Percentiles rank a stretch among this genome's conserved stretches.
Conservation (phyloP, 2,113 vertebrate species). For the Smithornis capensis region DNA sequence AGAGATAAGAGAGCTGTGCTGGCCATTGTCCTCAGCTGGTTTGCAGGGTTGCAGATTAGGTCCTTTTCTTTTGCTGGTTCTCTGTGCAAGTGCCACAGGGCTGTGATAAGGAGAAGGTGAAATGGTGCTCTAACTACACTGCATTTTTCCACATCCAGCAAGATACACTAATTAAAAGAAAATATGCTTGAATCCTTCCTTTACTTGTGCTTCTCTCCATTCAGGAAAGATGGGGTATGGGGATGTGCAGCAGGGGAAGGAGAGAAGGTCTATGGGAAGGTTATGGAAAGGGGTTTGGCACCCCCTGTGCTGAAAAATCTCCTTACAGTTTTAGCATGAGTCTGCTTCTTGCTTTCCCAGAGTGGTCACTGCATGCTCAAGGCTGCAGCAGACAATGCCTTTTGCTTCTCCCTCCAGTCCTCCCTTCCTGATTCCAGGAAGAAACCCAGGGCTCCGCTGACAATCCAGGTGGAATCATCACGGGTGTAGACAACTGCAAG, state of each 20-base stretch:
- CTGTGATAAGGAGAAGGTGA: background rate
- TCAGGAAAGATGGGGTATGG: background rate
- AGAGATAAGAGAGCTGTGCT: conserved; percentile 1
- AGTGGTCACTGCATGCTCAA: background rate
- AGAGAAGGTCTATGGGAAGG: background rate
- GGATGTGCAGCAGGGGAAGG: background rate
- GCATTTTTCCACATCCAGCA: background rate
- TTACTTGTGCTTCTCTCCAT: background rate
- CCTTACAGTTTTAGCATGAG: background rate
- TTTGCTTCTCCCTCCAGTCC: background rate
- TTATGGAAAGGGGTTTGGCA: background rate
- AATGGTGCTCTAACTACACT: background rate
- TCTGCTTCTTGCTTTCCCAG: background rate
- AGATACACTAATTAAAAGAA: background rate
- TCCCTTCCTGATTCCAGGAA: background rate
- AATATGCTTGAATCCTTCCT: background rate
- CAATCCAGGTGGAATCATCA: no score
- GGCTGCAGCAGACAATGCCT: background rate
- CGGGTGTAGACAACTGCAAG: fast-evolving
- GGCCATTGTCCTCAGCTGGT: background rate
- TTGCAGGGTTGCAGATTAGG: conserved; percentile 8
- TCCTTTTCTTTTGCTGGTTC: background rate
- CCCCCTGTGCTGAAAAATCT: background rate
- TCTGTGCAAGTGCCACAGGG: background rate
- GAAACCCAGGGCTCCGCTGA: background rate